phyloP scores from a whole-genome alignment of 92 coral and sea anemone genomes.

The Porites rus region DNA sequence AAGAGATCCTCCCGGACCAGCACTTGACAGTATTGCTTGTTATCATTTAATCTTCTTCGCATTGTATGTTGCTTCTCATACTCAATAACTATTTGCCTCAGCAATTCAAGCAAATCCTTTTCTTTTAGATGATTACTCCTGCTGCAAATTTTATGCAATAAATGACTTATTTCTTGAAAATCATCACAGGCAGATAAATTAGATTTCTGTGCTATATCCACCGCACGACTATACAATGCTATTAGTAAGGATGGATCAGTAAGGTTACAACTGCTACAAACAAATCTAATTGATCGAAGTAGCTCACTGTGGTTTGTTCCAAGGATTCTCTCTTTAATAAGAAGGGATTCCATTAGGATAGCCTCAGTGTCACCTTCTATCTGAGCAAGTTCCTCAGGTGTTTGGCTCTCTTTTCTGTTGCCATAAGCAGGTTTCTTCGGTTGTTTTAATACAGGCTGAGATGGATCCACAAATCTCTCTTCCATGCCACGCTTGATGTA shows the following conservation, averaged over 20 bases:
- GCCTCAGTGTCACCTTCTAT: conserved; percentile 60
- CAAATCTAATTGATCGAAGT: conserved; percentile 53
- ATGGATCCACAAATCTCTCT: conserved; percentile 39
- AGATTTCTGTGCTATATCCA: conserved; percentile 13
- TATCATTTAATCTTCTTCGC: not conserved
- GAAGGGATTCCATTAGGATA: conserved; percentile 69
- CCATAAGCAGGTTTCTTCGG: conserved; percentile 48
- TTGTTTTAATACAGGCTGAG: conserved; percentile 30
- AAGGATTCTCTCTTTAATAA: conserved; percentile 71
- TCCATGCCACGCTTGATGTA: conserved; percentile 65
- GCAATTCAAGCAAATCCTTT: not conserved
- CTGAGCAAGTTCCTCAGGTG: conserved; percentile 45
- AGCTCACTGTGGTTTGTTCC: conserved; percentile 60
- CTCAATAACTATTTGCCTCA: not conserved
- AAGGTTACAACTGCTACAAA: conserved; percentile 75
- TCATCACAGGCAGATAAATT: not conserved
- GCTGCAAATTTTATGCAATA: not conserved
- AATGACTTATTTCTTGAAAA: not conserved
- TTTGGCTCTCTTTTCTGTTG: conserved; percentile 63
- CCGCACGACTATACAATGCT: conserved; percentile 74
- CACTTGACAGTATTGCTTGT: not conserved
- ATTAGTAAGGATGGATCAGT: conserved; percentile 50
- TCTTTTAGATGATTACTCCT: not conserved
- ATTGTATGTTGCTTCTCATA: conserved; percentile 31
- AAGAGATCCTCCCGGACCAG: conserved; percentile 36